Evolutionary conservation across 2,888 invertebrate genomes (phyloP), one percentile per base, ranked within the genome.

Genomic region (Clusia tigrina): DNA sequence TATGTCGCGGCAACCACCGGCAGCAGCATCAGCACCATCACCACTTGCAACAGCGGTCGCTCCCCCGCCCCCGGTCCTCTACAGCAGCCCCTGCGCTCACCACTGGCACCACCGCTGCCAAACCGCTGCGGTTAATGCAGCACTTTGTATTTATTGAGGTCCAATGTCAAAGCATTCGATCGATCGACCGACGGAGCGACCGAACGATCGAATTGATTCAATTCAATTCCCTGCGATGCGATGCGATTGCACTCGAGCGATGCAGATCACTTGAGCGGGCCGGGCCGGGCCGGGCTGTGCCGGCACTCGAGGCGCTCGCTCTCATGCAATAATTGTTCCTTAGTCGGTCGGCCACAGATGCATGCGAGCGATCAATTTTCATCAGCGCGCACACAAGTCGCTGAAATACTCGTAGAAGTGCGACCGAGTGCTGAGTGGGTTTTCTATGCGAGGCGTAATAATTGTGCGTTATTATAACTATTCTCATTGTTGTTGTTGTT

Each of bases 231-330:
- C 32, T 6, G 32, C 32, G 32, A 9, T 32, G 32, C 32, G 32
- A 9, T 32, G 32, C 12, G n/a, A n/a, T n/a, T n/a, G n/a, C n/a
- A n/a, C n/a, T n/a, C n/a, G n/a, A n/a, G n/a, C n/a, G 42, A 42
- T 42, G 42, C n/a, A n/a, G 42, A 42, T 42, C 42, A 42, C n/a
- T 42, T 42, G 42, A 42, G 42, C 12, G n/a, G 42, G 42, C 42
- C 32, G 32, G 6, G 32, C 6, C 32, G 32, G 6, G 32, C 32
- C 32, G 12, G 32, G 32, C 32, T 32, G 32, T 32, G 32, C 12
- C 32, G 32, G 32, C 32, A 32, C 12, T 6, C 6, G 12, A 32
- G 6, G 32, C 32, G 32, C 6, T 32, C 32, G 32, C 12, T 32
- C 32, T 32, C 32, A 32, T 15, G n/a, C 42, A 42, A 42, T 42